Conservation (phyloP, 2,797 vertebrate genomes). For the Enteromius afrohamiltoni region DNA sequence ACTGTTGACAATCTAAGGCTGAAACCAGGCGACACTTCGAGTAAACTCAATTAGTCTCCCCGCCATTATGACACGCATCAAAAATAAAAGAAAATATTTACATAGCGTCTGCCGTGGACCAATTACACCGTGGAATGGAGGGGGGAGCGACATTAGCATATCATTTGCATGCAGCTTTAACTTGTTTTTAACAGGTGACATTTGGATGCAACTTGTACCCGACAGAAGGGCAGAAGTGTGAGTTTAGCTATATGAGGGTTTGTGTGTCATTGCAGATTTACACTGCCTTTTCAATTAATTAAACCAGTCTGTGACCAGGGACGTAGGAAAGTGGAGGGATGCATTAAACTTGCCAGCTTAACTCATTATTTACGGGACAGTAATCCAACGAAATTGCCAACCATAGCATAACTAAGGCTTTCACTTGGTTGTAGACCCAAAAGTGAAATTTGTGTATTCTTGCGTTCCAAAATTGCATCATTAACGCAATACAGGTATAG, state of each 20-base stretch:
- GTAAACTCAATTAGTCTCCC: conserved; percentile 44
- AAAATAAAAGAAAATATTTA: conserved; percentile 51
- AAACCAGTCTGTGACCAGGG: conserved; percentile 12
- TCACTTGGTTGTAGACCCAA: background rate
- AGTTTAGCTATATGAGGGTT: conserved; percentile 7
- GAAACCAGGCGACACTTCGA: conserved; percentile 35
- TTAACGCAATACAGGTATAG: background rate
- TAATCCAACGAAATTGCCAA: background rate
- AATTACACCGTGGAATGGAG: conserved; percentile 23
- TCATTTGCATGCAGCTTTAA: conserved; percentile 24
- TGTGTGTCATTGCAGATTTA: background rate
- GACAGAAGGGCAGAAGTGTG: background rate
- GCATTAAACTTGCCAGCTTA: background rate
- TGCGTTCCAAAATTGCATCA: background rate
- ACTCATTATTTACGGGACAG: background rate
- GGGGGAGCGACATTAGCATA: conserved; percentile 1
- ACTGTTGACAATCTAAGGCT: conserved; percentile 37
- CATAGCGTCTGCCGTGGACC: conserved; percentile 33
- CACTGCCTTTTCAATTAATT: background rate
- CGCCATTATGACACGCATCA: conserved; percentile 47
- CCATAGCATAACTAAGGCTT: background rate
- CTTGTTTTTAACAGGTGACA: conserved; percentile 39
- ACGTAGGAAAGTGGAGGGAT: background rate
- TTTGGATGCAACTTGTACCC: conserved; percentile 29
- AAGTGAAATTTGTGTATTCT: background rate